phyloP scores from a whole-genome alignment of 2,888 invertebrate species.

The Tuta absoluta region DNA sequence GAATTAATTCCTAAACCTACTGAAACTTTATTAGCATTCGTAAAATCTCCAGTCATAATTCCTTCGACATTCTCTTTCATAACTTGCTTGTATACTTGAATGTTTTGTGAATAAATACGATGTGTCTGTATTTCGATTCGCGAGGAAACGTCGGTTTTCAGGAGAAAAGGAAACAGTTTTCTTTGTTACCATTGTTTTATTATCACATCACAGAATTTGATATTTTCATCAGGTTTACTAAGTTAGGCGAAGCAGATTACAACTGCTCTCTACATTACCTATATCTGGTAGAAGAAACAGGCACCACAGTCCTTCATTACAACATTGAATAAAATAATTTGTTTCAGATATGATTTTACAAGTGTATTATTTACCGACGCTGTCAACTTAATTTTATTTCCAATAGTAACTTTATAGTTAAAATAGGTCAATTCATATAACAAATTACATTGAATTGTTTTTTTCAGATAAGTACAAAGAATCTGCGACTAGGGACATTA shows the following conservation, averaged over 20 bases:
- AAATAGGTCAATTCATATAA: conserved; percentile 10
- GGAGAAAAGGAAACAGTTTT: conserved; percentile 77
- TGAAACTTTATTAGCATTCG: not conserved
- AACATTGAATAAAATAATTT: conserved; percentile 41
- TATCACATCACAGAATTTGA: conserved; percentile 69
- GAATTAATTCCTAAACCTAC: not conserved
- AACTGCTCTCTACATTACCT: conserved; percentile 49
- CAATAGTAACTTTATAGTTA: conserved; percentile 7
- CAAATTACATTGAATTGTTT: conserved; percentile 11
- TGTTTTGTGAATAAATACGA: not conserved
- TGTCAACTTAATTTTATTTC: conserved; percentile 12
- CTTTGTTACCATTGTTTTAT: conserved; percentile 70
- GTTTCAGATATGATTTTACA: conserved; percentile 11
- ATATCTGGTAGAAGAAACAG: conserved; percentile 43
- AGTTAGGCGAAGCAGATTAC: conserved; percentile 54
- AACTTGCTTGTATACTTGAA: not conserved
- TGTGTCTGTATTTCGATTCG: conserved; percentile 31
- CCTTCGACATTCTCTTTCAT: not conserved
- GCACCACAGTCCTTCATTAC: conserved; percentile 49
- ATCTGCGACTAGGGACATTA: conserved; percentile 18
- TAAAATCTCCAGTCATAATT: not conserved
- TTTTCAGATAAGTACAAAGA: conserved; percentile 25
- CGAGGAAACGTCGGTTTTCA: conserved; percentile 54
- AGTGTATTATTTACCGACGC: conserved; percentile 11
- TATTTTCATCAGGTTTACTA: conserved; percentile 44